Percentiles rank a stretch among this genome's conserved stretches.
These are phyloP conservation scores for Amphiprion ocellaris DNA, from an alignment of 2,113 vertebrate genomes.

Conservation along the genomic window DNA sequence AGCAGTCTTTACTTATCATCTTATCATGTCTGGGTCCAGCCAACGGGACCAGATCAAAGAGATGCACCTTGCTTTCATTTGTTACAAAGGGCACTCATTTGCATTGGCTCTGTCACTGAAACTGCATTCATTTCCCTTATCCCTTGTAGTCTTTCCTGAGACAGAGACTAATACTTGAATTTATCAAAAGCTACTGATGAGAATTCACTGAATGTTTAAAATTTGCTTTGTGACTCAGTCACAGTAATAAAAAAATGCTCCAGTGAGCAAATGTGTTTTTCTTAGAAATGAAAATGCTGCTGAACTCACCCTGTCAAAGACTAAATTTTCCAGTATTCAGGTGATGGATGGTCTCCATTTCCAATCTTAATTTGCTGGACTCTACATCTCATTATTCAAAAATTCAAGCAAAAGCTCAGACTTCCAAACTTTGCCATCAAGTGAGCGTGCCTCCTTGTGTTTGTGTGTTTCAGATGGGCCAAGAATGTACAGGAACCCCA, in stretches of 20 bases:
- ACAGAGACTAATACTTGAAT: background rate
- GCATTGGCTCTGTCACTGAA: background rate
- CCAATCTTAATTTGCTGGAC: slow-evolving; percentile 26
- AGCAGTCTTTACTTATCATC: slow-evolving; percentile 66
- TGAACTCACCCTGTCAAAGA: background rate
- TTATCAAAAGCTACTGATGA: background rate
- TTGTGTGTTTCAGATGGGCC: slow-evolving; percentile 23
- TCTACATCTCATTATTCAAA: slow-evolving; percentile 13
- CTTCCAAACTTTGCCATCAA: slow-evolving; percentile 4
- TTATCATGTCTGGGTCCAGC: slow-evolving; percentile 61
- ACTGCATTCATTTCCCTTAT: background rate
- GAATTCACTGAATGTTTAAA: slow-evolving; percentile 5
- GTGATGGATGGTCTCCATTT: slow-evolving; percentile 56
- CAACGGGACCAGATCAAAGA: slow-evolving; percentile 63
- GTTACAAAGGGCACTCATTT: slow-evolving; percentile 7
- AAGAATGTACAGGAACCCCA: slow-evolving; percentile 17
- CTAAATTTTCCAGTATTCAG: slow-evolving; percentile 38
- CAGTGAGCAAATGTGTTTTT: slow-evolving; percentile 39
- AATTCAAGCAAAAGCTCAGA: slow-evolving; percentile 22
- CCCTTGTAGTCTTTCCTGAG: background rate
- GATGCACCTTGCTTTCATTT: slow-evolving; percentile 66
- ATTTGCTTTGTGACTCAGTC: slow-evolving; percentile 17
- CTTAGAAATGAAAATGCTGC: slow-evolving; percentile 30
- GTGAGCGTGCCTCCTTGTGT: background rate
- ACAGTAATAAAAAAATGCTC: slow-evolving; percentile 14